Evolutionary conservation across 2,888 invertebrate species (phyloP).

Genomic region (Escarpia spicata): DNA sequence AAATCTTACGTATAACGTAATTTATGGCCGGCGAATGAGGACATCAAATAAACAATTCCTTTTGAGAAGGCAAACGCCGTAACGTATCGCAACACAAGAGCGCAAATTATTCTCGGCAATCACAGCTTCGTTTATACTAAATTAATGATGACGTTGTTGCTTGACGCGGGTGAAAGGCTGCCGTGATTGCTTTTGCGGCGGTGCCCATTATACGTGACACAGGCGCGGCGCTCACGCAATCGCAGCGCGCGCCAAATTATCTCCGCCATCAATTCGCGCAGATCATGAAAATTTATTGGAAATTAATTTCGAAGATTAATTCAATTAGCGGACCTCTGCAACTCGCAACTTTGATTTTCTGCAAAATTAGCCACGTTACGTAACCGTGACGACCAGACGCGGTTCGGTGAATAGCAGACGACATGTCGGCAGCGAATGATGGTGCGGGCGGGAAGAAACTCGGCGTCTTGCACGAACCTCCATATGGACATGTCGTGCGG

Average conservation of each 20-base stretch:
- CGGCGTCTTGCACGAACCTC: slow-evolving; percentile 1
- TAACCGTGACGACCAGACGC: neutral
- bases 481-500: neutral
- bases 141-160: neutral
- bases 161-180: neutral
- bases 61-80: neutral
- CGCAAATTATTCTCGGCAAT: neutral
- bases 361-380: slow-evolving; percentile 6
- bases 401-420: neutral
- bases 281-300: slow-evolving; percentile 13
- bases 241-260: neutral
- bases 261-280: neutral
- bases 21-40: neutral
- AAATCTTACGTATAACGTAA: neutral
- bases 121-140: neutral
- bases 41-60: neutral
- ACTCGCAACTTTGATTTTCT: slow-evolving; percentile 7
- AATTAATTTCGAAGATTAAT: slow-evolving; percentile 16
- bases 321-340: neutral
- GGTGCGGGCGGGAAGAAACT: neutral
- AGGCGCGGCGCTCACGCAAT: neutral
- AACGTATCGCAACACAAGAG: slow-evolving; percentile 12
- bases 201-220: neutral
- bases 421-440: neutral
- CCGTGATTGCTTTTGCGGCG: neutral